phyloP scores from a whole-genome alignment of 2,888 invertebrate species.

The Lacanobia oleracea region DNA sequence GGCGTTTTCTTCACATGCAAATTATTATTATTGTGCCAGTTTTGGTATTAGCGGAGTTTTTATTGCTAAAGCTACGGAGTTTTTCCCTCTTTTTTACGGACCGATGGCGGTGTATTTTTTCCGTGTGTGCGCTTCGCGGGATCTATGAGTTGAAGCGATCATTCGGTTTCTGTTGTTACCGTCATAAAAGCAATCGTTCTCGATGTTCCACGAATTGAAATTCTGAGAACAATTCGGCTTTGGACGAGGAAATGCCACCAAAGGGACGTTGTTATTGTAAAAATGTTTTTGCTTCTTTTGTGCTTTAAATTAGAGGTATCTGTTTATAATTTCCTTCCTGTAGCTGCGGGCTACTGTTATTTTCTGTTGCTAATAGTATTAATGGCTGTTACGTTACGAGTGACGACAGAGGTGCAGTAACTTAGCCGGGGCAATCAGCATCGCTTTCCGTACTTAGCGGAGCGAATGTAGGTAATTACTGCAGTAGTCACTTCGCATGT shows the following conservation, averaged over 20 bases:
- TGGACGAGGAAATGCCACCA: conserved; percentile 44
- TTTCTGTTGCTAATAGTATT: not conserved
- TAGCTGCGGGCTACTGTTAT: not conserved
- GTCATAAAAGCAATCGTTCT: conserved; percentile 61
- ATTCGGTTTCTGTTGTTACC: conserved; percentile 63
- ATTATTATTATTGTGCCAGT: conserved; percentile 84
- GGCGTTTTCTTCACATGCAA: conserved; percentile 82
- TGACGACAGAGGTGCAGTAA: not conserved
- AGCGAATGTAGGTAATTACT: conserved; percentile 16
- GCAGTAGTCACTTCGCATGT: conserved; percentile 7
- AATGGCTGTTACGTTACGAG: not conserved
- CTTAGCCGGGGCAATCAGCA: not conserved
- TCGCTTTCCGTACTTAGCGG: conserved; percentile 6
- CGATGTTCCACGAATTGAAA: conserved; percentile 58
- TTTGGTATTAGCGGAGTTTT: conserved; percentile 79
- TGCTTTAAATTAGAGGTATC: conserved; percentile 33
- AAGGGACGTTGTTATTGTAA: conserved; percentile 37
- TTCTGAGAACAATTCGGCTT: conserved; percentile 47
- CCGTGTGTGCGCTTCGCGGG: conserved; percentile 51
- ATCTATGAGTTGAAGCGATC: conserved; percentile 65
- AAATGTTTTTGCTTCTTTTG: conserved; percentile 39
- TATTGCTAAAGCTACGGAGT: conserved; percentile 70
- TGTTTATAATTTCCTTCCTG: conserved; percentile 19
- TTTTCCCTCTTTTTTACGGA: conserved; percentile 68
- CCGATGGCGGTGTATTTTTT: conserved; percentile 66